These are phyloP conservation scores for Fregetta grallaria DNA, from an alignment of 2,113 vertebrate genomes.

Conservation along the genomic window DNA sequence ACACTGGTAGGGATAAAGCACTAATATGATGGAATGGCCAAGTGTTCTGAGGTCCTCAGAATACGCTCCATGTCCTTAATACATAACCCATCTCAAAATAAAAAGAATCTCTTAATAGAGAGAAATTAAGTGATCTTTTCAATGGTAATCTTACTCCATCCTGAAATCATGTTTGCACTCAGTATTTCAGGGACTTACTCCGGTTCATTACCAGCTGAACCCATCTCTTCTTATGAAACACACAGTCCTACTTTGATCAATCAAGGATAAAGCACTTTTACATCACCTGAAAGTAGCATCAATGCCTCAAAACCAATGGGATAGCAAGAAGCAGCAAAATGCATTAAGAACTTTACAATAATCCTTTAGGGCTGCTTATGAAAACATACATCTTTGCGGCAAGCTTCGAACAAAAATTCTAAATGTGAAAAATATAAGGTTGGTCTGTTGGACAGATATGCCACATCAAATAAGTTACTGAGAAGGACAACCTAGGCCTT, in stretches of 20 bases:
- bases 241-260: background rate
- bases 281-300: background rate
- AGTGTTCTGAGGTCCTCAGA: background rate
- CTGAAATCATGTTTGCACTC: background rate
- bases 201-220: background rate
- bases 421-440: background rate
- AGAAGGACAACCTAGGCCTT: background rate
- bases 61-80: background rate
- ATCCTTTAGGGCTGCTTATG: background rate
- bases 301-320: background rate
- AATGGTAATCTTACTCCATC: background rate
- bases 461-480: accelerated
- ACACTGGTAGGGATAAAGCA: background rate
- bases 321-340: background rate
- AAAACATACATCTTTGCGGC: background rate
- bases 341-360: background rate
- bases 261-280: background rate
- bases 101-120: background rate
- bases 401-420: background rate
- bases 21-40: background rate
- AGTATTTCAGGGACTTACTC: background rate
- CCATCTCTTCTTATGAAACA: background rate
- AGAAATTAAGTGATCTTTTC: background rate
- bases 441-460: accelerated
- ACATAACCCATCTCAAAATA: background rate